phyloP scores from a whole-genome alignment of 1,140 invertebrate genomes.

The Drosophila parabipectinata region DNA sequence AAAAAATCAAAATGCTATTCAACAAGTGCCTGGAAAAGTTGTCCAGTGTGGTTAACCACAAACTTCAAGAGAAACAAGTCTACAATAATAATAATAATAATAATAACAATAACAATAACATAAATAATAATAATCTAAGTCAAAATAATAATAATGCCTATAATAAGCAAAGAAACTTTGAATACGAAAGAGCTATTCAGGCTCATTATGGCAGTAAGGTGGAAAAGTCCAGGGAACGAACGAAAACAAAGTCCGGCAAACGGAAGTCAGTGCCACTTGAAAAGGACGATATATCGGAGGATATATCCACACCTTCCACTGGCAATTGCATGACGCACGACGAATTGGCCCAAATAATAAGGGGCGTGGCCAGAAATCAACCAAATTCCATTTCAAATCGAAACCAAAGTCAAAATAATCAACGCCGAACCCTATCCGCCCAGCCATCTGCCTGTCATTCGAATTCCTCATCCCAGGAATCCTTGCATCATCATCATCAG shows the following conservation, averaged over 20 bases:
- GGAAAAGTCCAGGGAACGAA: background rate
- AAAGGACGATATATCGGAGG: background rate
- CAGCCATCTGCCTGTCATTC: conserved; percentile 23
- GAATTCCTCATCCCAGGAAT: conserved; percentile 59
- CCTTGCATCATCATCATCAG: conserved; percentile 45
- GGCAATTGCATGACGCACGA: conserved; percentile 68
- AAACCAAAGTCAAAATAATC: conserved; percentile 13
- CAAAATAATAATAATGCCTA: conserved; percentile 58
- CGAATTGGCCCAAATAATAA: conserved; percentile 73
- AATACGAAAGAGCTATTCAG: conserved; percentile 67
- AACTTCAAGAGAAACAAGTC: conserved; percentile 64
- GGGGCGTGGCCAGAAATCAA: conserved; percentile 41
- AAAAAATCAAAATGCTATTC: conserved; percentile 67
- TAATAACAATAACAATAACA: conserved; percentile 33
- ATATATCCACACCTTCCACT: conserved; percentile 25
- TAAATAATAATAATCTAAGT: conserved; percentile 9
- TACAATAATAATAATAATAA: conserved; percentile 58
- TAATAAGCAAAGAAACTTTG: conserved; percentile 64
- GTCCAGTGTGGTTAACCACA: conserved; percentile 77
- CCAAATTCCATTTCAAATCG: background rate
- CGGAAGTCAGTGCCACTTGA: background rate
- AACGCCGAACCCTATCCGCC: conserved; percentile 29
- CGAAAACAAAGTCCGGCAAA: background rate
- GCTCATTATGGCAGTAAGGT: conserved; percentile 55
- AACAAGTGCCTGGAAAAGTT: conserved; percentile 79